Evolutionary conservation across 1,140 invertebrate genomes (phyloP), one percentile per base, ranked within the genome.

Genomic region (Tenebrio molitor): DNA sequence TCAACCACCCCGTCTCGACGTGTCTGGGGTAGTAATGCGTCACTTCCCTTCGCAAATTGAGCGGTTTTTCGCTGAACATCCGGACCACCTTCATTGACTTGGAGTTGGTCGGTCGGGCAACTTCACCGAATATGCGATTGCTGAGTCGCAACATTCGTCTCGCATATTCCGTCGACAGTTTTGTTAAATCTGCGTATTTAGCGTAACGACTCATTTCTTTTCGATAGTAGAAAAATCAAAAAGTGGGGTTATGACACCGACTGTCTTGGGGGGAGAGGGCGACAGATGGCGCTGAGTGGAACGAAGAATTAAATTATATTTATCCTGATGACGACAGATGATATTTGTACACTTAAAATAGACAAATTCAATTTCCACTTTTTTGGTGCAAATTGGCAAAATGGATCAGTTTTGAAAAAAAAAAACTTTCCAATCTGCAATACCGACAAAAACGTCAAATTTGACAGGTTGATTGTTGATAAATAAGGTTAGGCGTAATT

Each of bases 71-170:
- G 29, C 88, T 89, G 71, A 96, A 93, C 75, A 95, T 85, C 75
- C 90, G 88, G 0, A 97, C 93, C 3, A 97, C 91, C 86, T 95
- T 93, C 91, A 93, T 91, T 0, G 92, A 92, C 77, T 88, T 91
- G 0, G 79, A 64, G 79, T 89, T 90, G 0, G 92, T 95, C 0
- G 90, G 89, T 71, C 93, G 88, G 0, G 89, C 87, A 8, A 96
- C 92, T 86, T 98, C 95, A 0, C 92, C 92, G 84, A 98, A 98
- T 76, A 98, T 97, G 77, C 90, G 86, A 77, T 94, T 93, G 53
- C 94, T 94, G 15, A 98, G 85, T 41, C 90, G 88, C 75, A 91
- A 91, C 95, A 98, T 98, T 12, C 93, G 88, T 4, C 86, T 87
- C 0, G 93, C 92, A 83, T 98, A 98, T 74, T 88, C 90, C 0